Evolutionary conservation across 2,113 vertebrate genomes (phyloP).

Genomic region (Hydropotes inermis): DNA sequence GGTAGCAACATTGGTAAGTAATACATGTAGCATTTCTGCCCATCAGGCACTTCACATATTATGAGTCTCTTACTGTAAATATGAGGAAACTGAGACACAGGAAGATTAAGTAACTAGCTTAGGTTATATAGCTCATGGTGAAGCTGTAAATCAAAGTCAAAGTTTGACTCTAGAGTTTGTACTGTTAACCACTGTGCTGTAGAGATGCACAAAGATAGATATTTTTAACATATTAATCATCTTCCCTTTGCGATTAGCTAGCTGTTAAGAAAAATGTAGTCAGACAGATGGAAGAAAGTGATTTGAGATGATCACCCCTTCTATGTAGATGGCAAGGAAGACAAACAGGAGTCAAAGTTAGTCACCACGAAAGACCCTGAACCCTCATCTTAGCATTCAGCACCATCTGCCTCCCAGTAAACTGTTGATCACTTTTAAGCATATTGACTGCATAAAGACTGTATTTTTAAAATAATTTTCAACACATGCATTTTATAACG

Average conservation of each 20-base stretch:
- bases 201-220: neutral
- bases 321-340: neutral
- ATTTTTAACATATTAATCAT: neutral
- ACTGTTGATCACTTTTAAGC: neutral
- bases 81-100: neutral
- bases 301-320: neutral
- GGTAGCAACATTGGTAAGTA: neutral
- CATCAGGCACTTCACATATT: neutral
- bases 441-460: neutral
- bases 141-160: neutral
- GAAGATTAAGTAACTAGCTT: neutral
- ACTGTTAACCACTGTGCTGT: neutral
- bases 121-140: neutral
- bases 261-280: neutral
- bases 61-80: neutral
- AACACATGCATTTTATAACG: neutral
- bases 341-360: neutral
- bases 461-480: neutral
- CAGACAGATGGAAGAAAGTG: neutral
- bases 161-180: neutral
- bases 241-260: neutral
- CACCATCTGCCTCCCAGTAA: neutral
- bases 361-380: neutral
- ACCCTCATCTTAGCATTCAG: neutral
- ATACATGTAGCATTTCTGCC: neutral